These are phyloP conservation scores for Chamaedrilus cognettii DNA, from an alignment of 2,888 invertebrate genomes.

Conservation along the genomic window DNA sequence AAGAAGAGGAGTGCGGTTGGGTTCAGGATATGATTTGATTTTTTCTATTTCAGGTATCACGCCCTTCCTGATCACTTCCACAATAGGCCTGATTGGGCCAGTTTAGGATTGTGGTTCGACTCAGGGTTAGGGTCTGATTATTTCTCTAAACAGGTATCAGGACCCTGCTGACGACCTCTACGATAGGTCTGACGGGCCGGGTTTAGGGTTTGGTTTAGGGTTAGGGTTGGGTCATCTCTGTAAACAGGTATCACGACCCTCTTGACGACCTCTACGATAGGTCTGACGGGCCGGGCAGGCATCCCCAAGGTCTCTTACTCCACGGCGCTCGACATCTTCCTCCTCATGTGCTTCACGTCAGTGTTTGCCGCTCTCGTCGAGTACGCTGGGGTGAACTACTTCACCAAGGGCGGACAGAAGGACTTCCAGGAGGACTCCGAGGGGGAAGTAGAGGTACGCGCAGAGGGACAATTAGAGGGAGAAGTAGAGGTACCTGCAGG, in stretches of 20 bases:
- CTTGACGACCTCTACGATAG: constrained; percentile 41
- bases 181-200: constrained; percentile 38
- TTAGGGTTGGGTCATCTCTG: background rate
- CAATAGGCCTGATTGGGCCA: too few relatives aligned
- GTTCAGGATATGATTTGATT: too few relatives aligned
- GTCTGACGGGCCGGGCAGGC: constrained; percentile 64
- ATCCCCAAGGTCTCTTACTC: constrained; percentile 63
- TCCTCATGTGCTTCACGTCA: constrained; percentile 42
- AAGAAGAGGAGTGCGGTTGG: too few relatives aligned
- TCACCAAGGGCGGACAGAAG: constrained; percentile 38
- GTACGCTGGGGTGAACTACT: constrained; percentile 44
- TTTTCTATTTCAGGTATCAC: too few relatives aligned
- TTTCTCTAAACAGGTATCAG: constrained; percentile 66
- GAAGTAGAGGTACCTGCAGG: too few relatives aligned
- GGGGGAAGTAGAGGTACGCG: constrained; percentile 18
- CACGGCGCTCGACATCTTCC: constrained; percentile 42
- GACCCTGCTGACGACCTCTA: constrained; percentile 41
- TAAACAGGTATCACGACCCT: constrained; percentile 61
- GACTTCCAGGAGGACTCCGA: constrained; percentile 32
- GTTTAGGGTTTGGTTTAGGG: background rate
- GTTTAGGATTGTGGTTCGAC: too few relatives aligned
- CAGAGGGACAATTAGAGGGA: background rate
- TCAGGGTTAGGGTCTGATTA: too few relatives aligned
- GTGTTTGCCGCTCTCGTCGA: constrained; percentile 45
- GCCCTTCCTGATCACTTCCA: too few relatives aligned